A percentile compares a stretch with the other conserved stretches of the same genome.
These are phyloP conservation scores for Tyto alba DNA, from an alignment of 2,113 vertebrate genomes.

Conservation along the genomic window DNA sequence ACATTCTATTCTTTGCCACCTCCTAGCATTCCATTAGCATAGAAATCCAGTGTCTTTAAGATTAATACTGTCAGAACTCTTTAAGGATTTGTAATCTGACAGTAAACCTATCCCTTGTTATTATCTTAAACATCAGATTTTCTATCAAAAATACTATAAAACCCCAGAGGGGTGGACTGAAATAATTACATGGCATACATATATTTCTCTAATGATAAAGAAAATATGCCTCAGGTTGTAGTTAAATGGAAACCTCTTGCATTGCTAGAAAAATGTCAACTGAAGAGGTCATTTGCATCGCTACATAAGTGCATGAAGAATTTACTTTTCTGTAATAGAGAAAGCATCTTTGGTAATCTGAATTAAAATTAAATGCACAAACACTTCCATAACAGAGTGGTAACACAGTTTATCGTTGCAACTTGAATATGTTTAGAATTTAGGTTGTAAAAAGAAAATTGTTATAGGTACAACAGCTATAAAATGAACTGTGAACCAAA, in stretches of 20 bases:
- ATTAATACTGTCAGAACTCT: neutral
- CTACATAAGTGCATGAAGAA: neutral
- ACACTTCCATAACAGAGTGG: neutral
- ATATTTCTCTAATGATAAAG: neutral
- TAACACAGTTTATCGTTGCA: neutral
- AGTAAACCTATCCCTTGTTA: neutral
- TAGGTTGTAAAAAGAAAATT: neutral
- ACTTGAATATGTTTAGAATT: neutral
- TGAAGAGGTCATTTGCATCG: neutral
- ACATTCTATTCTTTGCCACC: neutral
- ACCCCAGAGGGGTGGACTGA: neutral
- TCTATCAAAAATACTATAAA: neutral
- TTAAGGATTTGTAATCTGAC: neutral
- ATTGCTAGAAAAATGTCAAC: neutral
- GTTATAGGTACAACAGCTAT: neutral
- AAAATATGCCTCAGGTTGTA: neutral
- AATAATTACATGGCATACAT: neutral
- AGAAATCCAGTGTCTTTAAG: neutral
- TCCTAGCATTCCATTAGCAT: neutral
- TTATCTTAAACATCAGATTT: neutral
- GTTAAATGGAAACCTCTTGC: neutral
- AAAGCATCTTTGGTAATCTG: neutral
- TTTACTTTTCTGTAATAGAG: neutral
- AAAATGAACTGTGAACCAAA: neutral
- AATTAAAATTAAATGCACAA: neutral